phyloP scores from a whole-genome alignment of 2,888 invertebrate genomes.

The Digitonthophagus gazella region DNA sequence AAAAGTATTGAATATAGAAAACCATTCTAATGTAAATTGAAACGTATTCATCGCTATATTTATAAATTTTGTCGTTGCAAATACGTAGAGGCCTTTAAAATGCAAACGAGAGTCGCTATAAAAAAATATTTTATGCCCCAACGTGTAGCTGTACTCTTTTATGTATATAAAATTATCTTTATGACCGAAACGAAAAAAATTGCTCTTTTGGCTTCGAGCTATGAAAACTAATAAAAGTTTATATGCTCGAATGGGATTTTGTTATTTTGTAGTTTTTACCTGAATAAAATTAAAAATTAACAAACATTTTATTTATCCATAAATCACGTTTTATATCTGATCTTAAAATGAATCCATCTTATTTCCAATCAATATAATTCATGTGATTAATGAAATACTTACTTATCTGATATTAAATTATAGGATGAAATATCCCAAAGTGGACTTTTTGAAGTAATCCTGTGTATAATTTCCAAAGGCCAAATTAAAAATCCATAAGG shows the following conservation, averaged over 20 bases:
- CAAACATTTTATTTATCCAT: too few relatives aligned
- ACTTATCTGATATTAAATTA: constrained; percentile 68
- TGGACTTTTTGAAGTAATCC: constrained; percentile 74
- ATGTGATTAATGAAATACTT: too few relatives aligned
- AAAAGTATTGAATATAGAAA: too few relatives aligned
- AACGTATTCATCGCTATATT: background rate
- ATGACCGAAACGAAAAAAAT: background rate
- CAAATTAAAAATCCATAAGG: constrained; percentile 70
- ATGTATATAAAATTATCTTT: background rate
- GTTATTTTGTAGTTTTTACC: background rate
- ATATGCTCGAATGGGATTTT: background rate
- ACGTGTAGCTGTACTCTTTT: background rate
- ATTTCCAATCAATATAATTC: background rate
- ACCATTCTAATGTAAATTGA: background rate
- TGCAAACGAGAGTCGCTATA: background rate
- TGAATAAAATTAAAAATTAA: too few relatives aligned
- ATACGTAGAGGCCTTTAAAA: background rate
- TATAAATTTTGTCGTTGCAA: background rate
- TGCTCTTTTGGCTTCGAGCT: background rate
- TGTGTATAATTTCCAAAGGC: constrained; percentile 85
- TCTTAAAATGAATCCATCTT: background rate
- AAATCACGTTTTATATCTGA: too few relatives aligned
- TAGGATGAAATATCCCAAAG: constrained; percentile 75
- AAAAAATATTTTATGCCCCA: background rate
- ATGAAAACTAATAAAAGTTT: background rate